Percentiles rank a stretch among this genome's conserved stretches.
Conservation (phyloP, 2,888 invertebrate species). For the Metopia argyrocephala region DNA sequence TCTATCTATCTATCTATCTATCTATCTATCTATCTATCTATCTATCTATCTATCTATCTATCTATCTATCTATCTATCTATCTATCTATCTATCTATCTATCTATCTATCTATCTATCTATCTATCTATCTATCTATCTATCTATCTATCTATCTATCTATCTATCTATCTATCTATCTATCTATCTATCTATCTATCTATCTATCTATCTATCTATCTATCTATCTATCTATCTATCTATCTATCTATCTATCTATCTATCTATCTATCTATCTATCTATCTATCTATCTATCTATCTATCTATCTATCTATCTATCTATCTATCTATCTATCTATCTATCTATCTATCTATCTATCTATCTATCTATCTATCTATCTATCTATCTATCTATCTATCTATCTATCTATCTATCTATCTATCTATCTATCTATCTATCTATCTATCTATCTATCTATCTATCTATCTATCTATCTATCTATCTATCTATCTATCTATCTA, state of each 20-base stretch:
- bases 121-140: not conserved
- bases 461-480: not conserved
- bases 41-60: not conserved
- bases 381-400: not conserved
- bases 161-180: not conserved
- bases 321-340: not conserved
- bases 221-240: not conserved
- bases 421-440: not conserved
- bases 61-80: not conserved
- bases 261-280: not conserved
- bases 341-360: not conserved
- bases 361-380: not conserved
- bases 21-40: not conserved
- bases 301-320: not conserved
- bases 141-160: not conserved
- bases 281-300: not conserved
- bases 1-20: not conserved
- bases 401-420: not conserved
- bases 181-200: not conserved
- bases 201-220: not conserved
- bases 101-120: not conserved
- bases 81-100: not conserved
- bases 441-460: not conserved
- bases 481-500: not conserved
- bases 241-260: not conserved